Percentiles rank a stretch among this genome's conserved stretches.
phyloP scores from a whole-genome alignment of 2,113 vertebrate genomes.

The Pundamilia nyererei region DNA sequence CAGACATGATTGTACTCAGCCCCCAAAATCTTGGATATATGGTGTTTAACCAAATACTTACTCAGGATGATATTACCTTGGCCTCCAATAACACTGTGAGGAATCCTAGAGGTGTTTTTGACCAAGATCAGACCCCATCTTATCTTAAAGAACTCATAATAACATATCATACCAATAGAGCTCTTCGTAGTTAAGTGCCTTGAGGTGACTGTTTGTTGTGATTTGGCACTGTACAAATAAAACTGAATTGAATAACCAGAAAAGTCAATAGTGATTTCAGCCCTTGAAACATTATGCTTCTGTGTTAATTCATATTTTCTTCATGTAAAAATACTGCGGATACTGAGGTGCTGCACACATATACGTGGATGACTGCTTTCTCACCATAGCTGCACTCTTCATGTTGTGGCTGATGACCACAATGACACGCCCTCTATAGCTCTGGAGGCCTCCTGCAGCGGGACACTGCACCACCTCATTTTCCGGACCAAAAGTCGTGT shows the following conservation, averaged over 20 bases:
- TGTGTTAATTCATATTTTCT: neutral
- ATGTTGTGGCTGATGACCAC: slow-evolving; percentile 84
- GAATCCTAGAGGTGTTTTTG: neutral
- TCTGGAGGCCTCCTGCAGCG: slow-evolving; percentile 75
- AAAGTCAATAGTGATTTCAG: neutral
- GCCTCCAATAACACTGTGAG: neutral
- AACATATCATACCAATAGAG: neutral
- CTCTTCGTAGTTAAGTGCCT: neutral
- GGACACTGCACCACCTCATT: slow-evolving; percentile 84
- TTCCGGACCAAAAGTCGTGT: slow-evolving; percentile 77
- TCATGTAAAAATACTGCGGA: neutral
- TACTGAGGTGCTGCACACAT: neutral
- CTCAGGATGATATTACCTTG: neutral
- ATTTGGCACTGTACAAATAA: neutral
- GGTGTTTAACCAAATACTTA: neutral
- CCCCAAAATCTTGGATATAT: neutral
- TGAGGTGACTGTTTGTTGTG: neutral
- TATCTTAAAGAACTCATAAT: neutral
- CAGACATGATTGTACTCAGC: neutral
- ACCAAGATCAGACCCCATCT: neutral
- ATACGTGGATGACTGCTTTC: neutral
- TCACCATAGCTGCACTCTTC: slow-evolving; percentile 82
- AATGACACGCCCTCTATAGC: slow-evolving; percentile 87
- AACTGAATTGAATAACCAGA: neutral
- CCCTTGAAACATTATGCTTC: neutral